Base-by-base conservation (phyloP, 2,888 invertebrate species). In the Hyppa rectilinea region DNA sequence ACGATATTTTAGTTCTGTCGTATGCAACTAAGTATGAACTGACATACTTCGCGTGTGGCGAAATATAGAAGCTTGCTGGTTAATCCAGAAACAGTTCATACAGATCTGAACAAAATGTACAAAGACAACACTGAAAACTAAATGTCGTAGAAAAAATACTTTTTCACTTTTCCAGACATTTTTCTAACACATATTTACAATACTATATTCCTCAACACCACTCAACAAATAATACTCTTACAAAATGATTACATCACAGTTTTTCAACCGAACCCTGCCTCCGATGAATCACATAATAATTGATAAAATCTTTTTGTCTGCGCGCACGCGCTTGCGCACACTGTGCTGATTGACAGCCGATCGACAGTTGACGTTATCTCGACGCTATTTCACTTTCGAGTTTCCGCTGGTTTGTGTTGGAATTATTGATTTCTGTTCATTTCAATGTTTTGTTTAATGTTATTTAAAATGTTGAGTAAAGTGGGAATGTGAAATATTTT, bases 361-460 rank as follows among this genome's bases (percentile, higher is more conserved):
- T 80, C 72, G 86, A 84, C 85, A 75, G 70, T 49, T 59, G 80
- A 78, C 75, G 58, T 78, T 85, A 84, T 84, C 86, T 84, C 55
- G 79, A 80, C 73, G 61, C 73, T 77, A 73, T 78, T 83, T 83
- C 84, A 84, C 79, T 84, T 81, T 81, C 76, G 71, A 70, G 71
- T 78, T 80, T 80, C 79, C 78, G 74, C 63, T 59, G 78, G 43
- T 59, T 73, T 69, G 64, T 69, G 53, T 68, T 68, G 56, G 56
- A 61, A 43, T 70, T 75, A 75, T 83, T 74, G 77, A 82, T 81
- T 74, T 77, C 69, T 69, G 66, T 73, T 71, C 63, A 65, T 76
- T 77, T 58, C 26, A 14, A 29, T 36, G 52, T 63, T 75, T 60
- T 62, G 38, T 34, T 40, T 56, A 23, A 40, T 67, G 26, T 45